phyloP scores from a whole-genome alignment of 2,888 invertebrate species.

The Isoperla grammatica region DNA sequence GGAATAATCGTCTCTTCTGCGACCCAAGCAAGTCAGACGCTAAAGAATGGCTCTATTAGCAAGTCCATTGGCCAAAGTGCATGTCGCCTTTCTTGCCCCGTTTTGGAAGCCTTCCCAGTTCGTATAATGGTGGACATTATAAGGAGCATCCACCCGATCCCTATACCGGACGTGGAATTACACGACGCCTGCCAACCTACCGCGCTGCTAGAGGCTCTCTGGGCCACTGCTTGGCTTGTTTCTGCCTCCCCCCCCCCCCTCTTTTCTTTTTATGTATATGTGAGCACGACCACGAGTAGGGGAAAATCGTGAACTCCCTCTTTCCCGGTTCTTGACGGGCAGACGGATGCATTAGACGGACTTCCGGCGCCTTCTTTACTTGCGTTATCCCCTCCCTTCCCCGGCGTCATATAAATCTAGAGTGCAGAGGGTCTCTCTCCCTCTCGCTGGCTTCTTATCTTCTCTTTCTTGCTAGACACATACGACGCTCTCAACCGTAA shows the following conservation, averaged over 20 bases:
- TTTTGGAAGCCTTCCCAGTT: neutral
- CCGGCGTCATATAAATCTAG: neutral
- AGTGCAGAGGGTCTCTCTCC: neutral
- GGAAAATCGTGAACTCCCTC: constrained; percentile 8
- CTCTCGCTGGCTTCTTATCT: neutral
- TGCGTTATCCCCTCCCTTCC: constrained; percentile 10
- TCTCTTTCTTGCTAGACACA: constrained; percentile 1
- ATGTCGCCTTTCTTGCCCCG: neutral
- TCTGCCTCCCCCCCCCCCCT: constrained; percentile 9
- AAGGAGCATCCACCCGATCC: neutral
- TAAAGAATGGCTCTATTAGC: constrained; percentile 3
- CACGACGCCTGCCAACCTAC: constrained; percentile 18
- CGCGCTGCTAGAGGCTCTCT: too few species aligned
- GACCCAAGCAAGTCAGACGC: neutral
- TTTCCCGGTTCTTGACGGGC: constrained; percentile 24
- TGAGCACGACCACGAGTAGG: constrained; percentile 15
- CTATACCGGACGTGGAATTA: constrained; percentile 24
- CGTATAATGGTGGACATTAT: constrained; percentile 24
- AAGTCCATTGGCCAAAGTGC: constrained; percentile 6
- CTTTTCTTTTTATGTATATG: constrained; percentile 15
- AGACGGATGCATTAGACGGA: constrained; percentile 33
- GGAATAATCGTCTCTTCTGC: too few species aligned
- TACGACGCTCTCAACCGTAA: constrained; percentile 24
- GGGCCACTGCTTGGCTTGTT: constrained; percentile 1
- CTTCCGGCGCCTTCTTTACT: constrained; percentile 30